These are phyloP conservation scores for Morus bassanus DNA, from an alignment of 2,797 vertebrate genomes.

Conservation along the genomic window DNA sequence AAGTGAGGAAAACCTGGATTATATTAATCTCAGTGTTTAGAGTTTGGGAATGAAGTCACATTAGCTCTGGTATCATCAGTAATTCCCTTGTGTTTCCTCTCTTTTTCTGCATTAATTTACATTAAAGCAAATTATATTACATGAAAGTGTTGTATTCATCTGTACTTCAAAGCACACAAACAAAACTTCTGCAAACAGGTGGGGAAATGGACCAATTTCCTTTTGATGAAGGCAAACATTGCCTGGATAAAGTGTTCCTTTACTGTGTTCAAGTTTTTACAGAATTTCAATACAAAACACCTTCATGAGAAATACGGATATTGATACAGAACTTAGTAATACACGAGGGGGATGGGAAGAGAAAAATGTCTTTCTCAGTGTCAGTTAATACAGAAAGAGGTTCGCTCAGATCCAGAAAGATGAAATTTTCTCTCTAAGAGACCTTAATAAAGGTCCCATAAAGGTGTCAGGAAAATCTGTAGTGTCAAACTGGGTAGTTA, in stretches of 20 bases:
- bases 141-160: neutral
- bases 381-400: neutral
- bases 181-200: neutral
- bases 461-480: neutral
- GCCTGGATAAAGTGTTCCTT: neutral
- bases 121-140: neutral
- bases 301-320: neutral
- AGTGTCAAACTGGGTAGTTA: neutral
- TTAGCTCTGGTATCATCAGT: neutral
- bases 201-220: neutral
- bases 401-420: neutral
- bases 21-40: neutral
- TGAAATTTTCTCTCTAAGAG: neutral
- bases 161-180: neutral
- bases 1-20: neutral
- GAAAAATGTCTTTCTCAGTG: neutral
- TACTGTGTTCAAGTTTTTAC: neutral
- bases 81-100: neutral
- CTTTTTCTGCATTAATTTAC: neutral
- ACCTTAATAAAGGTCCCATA: neutral
- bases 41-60: neutral
- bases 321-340: neutral
- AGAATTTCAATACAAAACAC: neutral
- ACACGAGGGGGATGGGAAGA: neutral
- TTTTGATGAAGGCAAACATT: neutral